Evolutionary conservation across 2,888 invertebrate genomes (phyloP).

Genomic region (Ptychoptera albimana): DNA sequence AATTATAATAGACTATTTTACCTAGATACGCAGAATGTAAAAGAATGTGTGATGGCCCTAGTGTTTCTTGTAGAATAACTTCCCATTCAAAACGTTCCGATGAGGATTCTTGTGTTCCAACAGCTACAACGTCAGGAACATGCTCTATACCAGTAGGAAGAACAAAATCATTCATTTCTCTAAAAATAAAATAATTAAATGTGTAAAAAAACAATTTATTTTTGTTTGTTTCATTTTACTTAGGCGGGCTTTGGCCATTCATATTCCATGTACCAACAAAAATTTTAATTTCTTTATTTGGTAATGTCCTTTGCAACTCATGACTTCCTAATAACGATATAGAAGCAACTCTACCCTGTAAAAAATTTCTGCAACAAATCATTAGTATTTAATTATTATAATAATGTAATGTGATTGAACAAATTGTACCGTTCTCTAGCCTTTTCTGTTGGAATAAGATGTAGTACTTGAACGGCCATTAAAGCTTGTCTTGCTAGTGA

Average conservation of each 20-base stretch:
- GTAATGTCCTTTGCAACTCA: conserved; percentile 75
- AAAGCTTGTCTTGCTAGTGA: conserved; percentile 57
- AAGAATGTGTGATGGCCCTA: conserved; percentile 85
- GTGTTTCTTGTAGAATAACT: conserved; percentile 76
- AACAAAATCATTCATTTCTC: conserved; percentile 78
- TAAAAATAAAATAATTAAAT: conserved; percentile 28
- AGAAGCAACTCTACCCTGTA: conserved; percentile 64
- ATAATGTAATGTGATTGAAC: not conserved
- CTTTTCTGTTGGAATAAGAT: conserved; percentile 67
- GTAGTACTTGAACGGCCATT: conserved; percentile 62
- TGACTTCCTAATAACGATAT: conserved; percentile 67
- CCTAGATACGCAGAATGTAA: conserved; percentile 74
- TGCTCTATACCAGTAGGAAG: conserved; percentile 70
- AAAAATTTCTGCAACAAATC: conserved; percentile 43
- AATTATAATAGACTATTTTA: no score
- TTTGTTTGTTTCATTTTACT: conserved; percentile 34
- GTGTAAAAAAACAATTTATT: not conserved
- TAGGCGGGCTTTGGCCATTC: conserved; percentile 77
- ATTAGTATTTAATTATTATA: not conserved
- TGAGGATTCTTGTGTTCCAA: conserved; percentile 87
- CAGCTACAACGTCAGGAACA: conserved; percentile 79
- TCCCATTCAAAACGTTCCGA: conserved; percentile 82
- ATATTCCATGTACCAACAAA: conserved; percentile 96
- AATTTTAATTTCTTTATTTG: conserved; percentile 67
- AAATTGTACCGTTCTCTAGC: conserved; percentile 51